Conservation (phyloP, 2,888 invertebrate species). For the Pseudococcus jackbeardsleyi region DNA sequence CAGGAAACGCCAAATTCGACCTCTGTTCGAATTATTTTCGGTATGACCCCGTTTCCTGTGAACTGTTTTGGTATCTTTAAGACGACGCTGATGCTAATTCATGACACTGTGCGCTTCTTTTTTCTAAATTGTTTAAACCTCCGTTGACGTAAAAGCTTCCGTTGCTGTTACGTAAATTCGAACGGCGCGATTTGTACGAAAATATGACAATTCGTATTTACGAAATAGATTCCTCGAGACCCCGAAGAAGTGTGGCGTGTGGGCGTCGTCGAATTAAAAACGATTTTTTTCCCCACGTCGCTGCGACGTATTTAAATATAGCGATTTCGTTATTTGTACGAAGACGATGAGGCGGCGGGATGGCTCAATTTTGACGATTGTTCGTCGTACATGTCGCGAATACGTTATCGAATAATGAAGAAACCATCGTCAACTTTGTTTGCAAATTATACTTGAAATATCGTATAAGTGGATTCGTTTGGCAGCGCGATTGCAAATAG, state of each 20-base stretch:
- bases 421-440: constrained; percentile 51
- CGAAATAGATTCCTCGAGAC: constrained; percentile 23
- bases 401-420: constrained; percentile 49
- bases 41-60: constrained; percentile 42
- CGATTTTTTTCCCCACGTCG: neutral
- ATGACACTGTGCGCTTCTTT: constrained; percentile 5
- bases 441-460: constrained; percentile 49
- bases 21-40: constrained; percentile 44
- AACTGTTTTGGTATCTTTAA: neutral
- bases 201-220: constrained; percentile 43
- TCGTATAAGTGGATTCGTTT: constrained; percentile 25
- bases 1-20: constrained; percentile 49
- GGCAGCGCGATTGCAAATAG: constrained; percentile 41
- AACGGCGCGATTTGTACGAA: neutral
- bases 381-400: constrained; percentile 46
- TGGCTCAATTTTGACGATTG: constrained; percentile 43
- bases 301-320: constrained; percentile 38
- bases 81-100: constrained; percentile 5
- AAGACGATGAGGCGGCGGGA: neutral
- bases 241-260: neutral
- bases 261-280: constrained; percentile 29
- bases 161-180: constrained; percentile 39
- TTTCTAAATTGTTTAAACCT: constrained; percentile 17
- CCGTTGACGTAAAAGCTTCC: constrained; percentile 42
- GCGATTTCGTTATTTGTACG: neutral